Conservation (phyloP, 2,888 invertebrate genomes). For the Ceriagrion tenellum region DNA sequence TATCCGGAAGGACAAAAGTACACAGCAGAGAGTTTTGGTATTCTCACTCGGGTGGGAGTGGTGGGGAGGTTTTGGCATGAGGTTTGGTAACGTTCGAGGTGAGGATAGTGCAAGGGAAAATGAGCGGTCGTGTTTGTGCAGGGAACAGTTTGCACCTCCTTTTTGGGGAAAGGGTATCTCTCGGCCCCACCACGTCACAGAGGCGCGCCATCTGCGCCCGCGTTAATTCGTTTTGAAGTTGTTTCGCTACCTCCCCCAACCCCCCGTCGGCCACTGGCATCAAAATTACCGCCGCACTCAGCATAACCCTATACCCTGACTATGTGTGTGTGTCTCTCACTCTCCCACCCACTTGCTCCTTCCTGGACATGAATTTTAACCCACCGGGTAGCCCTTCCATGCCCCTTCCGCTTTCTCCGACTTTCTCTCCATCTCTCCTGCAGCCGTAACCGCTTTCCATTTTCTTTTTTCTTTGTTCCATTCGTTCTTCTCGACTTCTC, state of each 20-base stretch:
- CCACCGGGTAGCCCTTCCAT: too few relatives aligned
- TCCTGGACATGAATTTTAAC: neutral
- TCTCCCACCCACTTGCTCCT: neutral
- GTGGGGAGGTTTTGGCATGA: neutral
- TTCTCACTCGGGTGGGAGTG: neutral
- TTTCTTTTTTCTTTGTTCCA: too few relatives aligned
- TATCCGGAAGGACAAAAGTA: neutral
- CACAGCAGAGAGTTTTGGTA: neutral
- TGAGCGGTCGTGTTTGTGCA: neutral
- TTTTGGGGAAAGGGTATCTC: neutral
- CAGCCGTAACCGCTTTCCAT: neutral
- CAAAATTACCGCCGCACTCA: neutral
- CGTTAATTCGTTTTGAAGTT: neutral
- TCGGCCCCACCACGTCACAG: neutral
- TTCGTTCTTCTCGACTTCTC: too few relatives aligned
- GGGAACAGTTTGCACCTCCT: neutral
- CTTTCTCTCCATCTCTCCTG: too few relatives aligned
- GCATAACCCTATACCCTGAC: neutral
- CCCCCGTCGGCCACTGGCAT: neutral
- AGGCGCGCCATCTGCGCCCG: neutral
- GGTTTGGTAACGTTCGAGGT: neutral
- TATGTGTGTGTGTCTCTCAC: neutral
- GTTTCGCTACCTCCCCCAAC: neutral
- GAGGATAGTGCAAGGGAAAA: neutral
- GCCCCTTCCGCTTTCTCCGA: too few relatives aligned